Evolutionary conservation across 1,140 invertebrate genomes (phyloP).

Genomic region (Maconellicoccus hirsutus): DNA sequence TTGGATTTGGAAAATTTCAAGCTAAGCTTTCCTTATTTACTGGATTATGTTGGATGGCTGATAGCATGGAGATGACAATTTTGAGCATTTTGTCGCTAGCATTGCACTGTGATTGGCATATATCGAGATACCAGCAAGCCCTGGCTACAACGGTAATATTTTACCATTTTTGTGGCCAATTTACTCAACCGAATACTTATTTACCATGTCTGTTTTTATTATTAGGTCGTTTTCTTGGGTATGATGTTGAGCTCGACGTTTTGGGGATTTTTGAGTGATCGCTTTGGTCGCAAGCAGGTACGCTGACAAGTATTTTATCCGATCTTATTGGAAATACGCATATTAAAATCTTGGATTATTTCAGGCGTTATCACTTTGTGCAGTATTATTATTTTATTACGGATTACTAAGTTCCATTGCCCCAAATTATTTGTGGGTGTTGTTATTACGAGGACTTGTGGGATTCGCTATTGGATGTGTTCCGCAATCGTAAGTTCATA

Average conservation of each 20-base stretch:
- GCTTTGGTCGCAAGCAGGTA: conserved; percentile 82
- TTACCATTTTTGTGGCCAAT: background rate
- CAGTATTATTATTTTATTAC: conserved; percentile 80
- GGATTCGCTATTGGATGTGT: conserved; percentile 94
- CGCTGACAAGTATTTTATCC: conserved; percentile 29
- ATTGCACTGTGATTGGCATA: conserved; percentile 86
- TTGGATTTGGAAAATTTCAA: conserved; percentile 94
- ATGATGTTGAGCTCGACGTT: conserved; percentile 96
- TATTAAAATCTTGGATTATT: conserved; percentile 30
- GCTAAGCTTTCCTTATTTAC: conserved; percentile 76
- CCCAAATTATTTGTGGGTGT: conserved; percentile 80
- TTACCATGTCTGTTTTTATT: conserved; percentile 20
- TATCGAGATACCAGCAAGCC: conserved; percentile 65
- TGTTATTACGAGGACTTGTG: conserved; percentile 78
- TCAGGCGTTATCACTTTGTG: conserved; percentile 76
- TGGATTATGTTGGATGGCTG: conserved; percentile 89
- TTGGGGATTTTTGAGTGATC: conserved; percentile 90
- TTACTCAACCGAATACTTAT: background rate
- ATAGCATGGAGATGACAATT: conserved; percentile 98
- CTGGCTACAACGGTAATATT: conserved; percentile 54
- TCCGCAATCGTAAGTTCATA: conserved; percentile 78
- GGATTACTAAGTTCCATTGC: conserved; percentile 81
- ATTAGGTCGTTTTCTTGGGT: conserved; percentile 78
- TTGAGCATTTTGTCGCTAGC: conserved; percentile 85
- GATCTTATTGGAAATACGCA: background rate